These are phyloP conservation scores for Neotoma lepida DNA, from an alignment of 2,113 vertebrate species.

Conservation along the genomic window DNA sequence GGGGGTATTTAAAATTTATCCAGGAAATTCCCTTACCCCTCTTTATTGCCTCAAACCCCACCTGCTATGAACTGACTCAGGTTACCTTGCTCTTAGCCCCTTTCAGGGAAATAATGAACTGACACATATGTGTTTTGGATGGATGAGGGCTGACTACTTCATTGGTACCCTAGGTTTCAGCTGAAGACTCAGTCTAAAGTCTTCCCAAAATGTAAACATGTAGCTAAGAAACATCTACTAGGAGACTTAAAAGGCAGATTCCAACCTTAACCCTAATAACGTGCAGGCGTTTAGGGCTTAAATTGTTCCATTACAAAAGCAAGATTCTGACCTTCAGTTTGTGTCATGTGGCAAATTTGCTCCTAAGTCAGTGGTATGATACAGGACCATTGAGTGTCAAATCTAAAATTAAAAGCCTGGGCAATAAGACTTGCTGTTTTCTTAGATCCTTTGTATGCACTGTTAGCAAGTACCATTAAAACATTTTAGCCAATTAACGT, in stretches of 20 bases:
- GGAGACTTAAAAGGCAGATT: neutral
- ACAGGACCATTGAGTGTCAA: neutral
- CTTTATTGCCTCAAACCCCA: neutral
- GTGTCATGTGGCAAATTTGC: neutral
- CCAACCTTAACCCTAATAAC: neutral
- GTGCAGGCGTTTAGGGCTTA: neutral
- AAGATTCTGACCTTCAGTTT: neutral
- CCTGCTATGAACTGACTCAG: conserved; percentile 23
- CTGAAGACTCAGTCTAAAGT: neutral
- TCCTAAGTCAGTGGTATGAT: neutral
- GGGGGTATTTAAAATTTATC: neutral
- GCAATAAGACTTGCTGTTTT: neutral
- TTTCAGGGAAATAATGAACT: conserved; percentile 33
- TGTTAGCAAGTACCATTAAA: neutral
- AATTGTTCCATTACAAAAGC: neutral
- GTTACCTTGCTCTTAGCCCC: neutral
- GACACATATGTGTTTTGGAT: neutral
- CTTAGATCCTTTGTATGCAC: neutral
- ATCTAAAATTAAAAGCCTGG: neutral
- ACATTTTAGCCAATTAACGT: neutral
- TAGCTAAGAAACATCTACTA: neutral
- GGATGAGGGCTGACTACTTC: neutral
- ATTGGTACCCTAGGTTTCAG: neutral
- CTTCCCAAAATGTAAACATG: neutral
- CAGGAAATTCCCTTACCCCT: neutral